Percentiles rank a stretch among this genome's conserved stretches.
phyloP scores from a whole-genome alignment of 1,140 invertebrate species.

The Sesamia nonagrioides region DNA sequence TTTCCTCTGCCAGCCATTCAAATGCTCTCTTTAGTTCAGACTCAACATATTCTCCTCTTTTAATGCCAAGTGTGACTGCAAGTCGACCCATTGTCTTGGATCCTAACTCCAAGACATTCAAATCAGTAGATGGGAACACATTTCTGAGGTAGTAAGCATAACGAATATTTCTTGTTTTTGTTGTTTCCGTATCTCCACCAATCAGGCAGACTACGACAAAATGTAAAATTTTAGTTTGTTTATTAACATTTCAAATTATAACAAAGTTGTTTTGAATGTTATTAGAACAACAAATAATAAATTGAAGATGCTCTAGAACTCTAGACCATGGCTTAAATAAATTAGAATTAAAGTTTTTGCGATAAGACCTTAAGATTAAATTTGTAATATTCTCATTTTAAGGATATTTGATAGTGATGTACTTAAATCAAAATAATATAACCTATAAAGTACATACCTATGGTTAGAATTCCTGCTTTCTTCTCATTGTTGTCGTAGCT shows the following conservation, averaged over 20 bases:
- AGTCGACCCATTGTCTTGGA: slow-evolving; percentile 97
- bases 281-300: neutral
- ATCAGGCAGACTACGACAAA: slow-evolving; percentile 94
- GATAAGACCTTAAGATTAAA: neutral
- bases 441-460: slow-evolving; percentile 89
- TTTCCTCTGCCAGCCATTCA: slow-evolving; percentile 96
- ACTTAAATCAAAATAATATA: slow-evolving; percentile 26
- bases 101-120: slow-evolving; percentile 97
- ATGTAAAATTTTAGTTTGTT: slow-evolving; percentile 27
- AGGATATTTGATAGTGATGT: neutral
- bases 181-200: slow-evolving; percentile 96
- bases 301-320: neutral
- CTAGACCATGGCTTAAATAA: neutral
- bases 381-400: slow-evolving; percentile 41
- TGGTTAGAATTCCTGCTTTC: slow-evolving; percentile 97
- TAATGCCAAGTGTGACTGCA: slow-evolving; percentile 95
- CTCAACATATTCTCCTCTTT: slow-evolving; percentile 97
- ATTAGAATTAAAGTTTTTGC: neutral
- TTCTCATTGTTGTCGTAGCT: slow-evolving; percentile 97
- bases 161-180: slow-evolving; percentile 94
- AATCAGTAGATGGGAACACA: slow-evolving; percentile 95
- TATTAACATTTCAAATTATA: neutral
- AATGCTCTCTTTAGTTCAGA: slow-evolving; percentile 98
- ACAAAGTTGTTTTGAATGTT: neutral
- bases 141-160: slow-evolving; percentile 98